A percentile compares a stretch with the other conserved stretches of the same genome.
Evolutionary conservation across 2,888 invertebrate species (phyloP).

Genomic region (Sacculina carcini): DNA sequence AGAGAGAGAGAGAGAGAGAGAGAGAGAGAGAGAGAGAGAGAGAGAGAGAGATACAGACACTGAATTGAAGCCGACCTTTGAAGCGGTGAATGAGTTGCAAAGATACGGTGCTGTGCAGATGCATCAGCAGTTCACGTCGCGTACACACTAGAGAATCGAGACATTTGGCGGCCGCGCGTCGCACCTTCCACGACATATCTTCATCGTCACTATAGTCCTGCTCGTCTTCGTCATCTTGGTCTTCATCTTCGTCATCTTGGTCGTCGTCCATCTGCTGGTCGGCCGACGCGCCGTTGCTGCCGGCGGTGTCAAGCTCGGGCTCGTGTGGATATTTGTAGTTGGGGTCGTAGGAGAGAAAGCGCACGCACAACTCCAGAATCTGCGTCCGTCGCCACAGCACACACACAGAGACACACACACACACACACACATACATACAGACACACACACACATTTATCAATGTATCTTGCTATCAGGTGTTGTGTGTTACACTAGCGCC

Average conservation of each 20-base stretch:
- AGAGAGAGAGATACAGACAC: background rate
- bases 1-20: background rate
- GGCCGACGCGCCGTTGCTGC: too few relatives aligned
- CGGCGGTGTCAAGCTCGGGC: too few relatives aligned
- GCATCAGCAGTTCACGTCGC: constrained; percentile 62
- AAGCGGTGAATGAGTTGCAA: constrained; percentile 75
- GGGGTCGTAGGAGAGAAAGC: constrained; percentile 85
- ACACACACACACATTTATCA: too few relatives aligned
- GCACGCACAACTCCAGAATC: constrained; percentile 47
- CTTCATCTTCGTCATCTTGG: constrained; percentile 28
- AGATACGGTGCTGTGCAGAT: constrained; percentile 65
- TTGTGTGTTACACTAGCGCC: too few relatives aligned
- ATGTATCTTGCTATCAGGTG: too few relatives aligned
- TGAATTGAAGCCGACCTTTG: constrained; percentile 24
- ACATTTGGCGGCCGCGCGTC: constrained; percentile 90
- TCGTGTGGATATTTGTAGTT: constrained; percentile 96
- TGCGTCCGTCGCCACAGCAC: too few relatives aligned
- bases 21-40: background rate
- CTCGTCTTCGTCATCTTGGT: constrained; percentile 28
- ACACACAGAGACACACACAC: too few relatives aligned
- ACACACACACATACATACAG: too few relatives aligned
- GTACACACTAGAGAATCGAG: constrained; percentile 81
- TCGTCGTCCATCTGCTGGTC: constrained; percentile 22
- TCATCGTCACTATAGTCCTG: constrained; percentile 98
- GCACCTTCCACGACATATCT: constrained; percentile 93